Evolutionary conservation across 2,113 vertebrate species (phyloP).

Genomic region (Clarias gariepinus): DNA sequence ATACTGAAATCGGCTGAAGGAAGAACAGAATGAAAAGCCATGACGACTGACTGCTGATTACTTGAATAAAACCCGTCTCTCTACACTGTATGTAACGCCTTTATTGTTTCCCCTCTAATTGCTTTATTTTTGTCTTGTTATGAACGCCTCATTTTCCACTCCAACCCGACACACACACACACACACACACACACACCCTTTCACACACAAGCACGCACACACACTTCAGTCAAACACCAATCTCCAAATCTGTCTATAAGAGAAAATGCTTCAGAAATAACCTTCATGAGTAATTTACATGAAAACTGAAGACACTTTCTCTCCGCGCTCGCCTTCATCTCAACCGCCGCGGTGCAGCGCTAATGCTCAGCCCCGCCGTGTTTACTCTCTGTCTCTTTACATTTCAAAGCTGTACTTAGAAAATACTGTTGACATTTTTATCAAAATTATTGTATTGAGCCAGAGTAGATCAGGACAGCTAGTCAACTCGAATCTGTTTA

Average conservation of each 20-base stretch:
- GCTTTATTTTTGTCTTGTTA: not conserved
- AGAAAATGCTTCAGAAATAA: not conserved
- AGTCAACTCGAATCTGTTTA: not conserved
- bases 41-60: not conserved
- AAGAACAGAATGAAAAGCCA: not conserved
- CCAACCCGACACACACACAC: not conserved
- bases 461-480: not conserved
- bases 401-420: not conserved
- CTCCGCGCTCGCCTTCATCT: not conserved
- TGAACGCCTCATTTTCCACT: too few relatives aligned
- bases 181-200: slow-evolving; percentile 4
- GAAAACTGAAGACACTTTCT: not conserved
- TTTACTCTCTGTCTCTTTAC: not conserved
- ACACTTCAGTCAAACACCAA: not conserved
- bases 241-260: not conserved
- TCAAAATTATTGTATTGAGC: not conserved
- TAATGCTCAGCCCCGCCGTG: not conserved
- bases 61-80: not conserved
- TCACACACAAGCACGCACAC: slow-evolving; percentile 7
- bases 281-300: not conserved
- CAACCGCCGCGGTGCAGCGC: not conserved
- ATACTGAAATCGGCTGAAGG: not conserved
- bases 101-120: not conserved
- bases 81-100: not conserved
- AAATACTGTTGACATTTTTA: not conserved